Evolutionary conservation across 2,888 invertebrate species (phyloP), one percentile per base, ranked within the genome.

Genomic region (Noctua janthe): DNA sequence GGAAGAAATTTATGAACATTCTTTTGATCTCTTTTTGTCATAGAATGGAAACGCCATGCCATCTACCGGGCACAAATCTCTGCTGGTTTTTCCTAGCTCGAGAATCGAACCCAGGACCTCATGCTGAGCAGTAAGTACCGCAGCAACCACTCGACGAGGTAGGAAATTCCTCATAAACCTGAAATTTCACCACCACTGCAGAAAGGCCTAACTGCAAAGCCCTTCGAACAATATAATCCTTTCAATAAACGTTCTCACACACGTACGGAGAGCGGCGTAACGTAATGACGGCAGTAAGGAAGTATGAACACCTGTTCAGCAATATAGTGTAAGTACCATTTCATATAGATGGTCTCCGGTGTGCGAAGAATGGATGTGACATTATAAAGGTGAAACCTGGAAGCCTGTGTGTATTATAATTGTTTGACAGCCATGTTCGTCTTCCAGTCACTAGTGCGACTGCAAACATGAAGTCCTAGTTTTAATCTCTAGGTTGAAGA

Each of bases 291-390:
- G 89, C 88, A 91, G 90, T 92, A 91, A 93, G 94, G 93, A 94
- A 94, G 93, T 92, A 88, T 85, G 90, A 90, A 91, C 93, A 92
- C 92, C 90, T 92, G 92, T 92, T 88, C 90, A 84, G 89, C 88
- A 89, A 88, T 89, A 82, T 84, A 89, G 90, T 89, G 91, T 92
- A 92, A 92, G 91, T 92, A 92, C 88, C 90, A 90, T 90, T 88
- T 83, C 80, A 80, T 87, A 72, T 59, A 78, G 62, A 43, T 20
- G 6, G n/a, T 15, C 56, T n/a, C 3, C 20, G 71, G 13, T 72
- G 39, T 64, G 51, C 56, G 73, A 84, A 74, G 8, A 84, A 81
- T 87, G 78, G 86, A 86, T 84, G 20, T 74, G 86, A 66, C 49
- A 69, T 47, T 64, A n/a, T 13, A 35, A n/a, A 64, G 1, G 49